Base-by-base conservation (phyloP, 2,888 invertebrate genomes). In the Lithophane ornitopus region DNA sequence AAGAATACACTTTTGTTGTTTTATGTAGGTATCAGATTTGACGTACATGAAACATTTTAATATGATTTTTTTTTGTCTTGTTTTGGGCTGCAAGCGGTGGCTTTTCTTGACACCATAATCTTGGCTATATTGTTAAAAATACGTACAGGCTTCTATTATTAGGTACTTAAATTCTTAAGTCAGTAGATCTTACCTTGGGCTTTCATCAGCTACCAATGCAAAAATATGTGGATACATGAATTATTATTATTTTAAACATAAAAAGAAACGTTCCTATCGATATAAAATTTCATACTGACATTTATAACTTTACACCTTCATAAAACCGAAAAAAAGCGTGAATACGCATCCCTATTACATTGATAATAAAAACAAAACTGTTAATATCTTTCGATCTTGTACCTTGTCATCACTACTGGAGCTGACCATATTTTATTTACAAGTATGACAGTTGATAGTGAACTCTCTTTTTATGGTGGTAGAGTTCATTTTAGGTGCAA, bases 331-430 rank as follows among this genome's bases (percentile, higher is more conserved):
- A 83, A 84, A 80, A 81, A 85, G 54, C 61, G 82, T 85, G 62
- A 74, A 68, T 41, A 28, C 8, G 11, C 52, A 78, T 72, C 16
- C 8, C 49, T 65, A 46, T 71, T 69, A 63, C n/a, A 85, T 71
- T 58, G 62, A 74, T 70, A 71, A 61, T n/a, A 73, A 69, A 80
- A 82, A 78, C 78, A 76, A 78, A 75, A 74, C 59, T 71, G 54
- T 61, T 72, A 49, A n/a, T 73, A 75, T 73, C 62, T 82, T 34
- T 46, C 12, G 49, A 85, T 78, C 78, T 75, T 74, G 85, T 84
- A 49, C 68, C 79, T 49, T 84, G 76, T 85, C 84, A 76, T 63
- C 86, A 82, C 85, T 73, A 73, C 19, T 52, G n/a, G 2, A 72
- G 4, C 49, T 56, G 46, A 65, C 62, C 26, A 82, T 49, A 4